Evolutionary conservation across 2,888 invertebrate genomes (phyloP), one percentile per base, ranked within the genome.

Genomic region (Hydropsyche betteni): DNA sequence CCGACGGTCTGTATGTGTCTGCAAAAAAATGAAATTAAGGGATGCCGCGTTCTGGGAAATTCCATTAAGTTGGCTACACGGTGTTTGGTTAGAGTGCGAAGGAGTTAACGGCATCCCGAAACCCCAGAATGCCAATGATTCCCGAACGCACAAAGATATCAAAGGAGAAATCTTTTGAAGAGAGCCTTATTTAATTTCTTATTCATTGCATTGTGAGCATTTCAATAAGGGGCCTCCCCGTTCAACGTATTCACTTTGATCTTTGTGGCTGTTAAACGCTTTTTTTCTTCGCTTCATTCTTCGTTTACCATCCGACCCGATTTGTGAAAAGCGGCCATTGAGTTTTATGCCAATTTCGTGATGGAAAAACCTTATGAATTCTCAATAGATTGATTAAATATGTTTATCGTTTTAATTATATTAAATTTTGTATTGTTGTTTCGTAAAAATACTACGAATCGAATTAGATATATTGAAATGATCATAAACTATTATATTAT

Each of bases 171-270:
- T 58, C 72, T 72, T 61, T 72, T 64, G 64, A 36, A 44, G 34
- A 72, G 58, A 72, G 55, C 72, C 58, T 72, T 58, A 58, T 72
- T 72, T 72, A 72, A 72, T 72, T 72, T 72, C 72, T 72, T 72
- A 72, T 72, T 72, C 72, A 72, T 58, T 72, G 72, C 58, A 72
- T 72, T 72, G 72, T 58, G 50, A 72, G 44, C 72, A 72, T 61
- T 72, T 72, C 72, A 72, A 72, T 72, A 72, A 72, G 33, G 44
- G 38, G 36, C 72, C 70, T 50, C 44, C 50, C 44, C 44, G 44
- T 44, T 44, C 10, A 44, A 69, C 69, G 51, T 44, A 69, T 44
- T 50, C 69, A 38, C 72, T 72, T 72, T 72, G 72, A 72, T 72
- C 72, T 58, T 58, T 72, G 38, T n/a, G 38, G 52, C 55, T 36